phyloP scores from a whole-genome alignment of 30 jellyfish, hydroid and myxozoan species.

The Hydractinia echinata region DNA sequence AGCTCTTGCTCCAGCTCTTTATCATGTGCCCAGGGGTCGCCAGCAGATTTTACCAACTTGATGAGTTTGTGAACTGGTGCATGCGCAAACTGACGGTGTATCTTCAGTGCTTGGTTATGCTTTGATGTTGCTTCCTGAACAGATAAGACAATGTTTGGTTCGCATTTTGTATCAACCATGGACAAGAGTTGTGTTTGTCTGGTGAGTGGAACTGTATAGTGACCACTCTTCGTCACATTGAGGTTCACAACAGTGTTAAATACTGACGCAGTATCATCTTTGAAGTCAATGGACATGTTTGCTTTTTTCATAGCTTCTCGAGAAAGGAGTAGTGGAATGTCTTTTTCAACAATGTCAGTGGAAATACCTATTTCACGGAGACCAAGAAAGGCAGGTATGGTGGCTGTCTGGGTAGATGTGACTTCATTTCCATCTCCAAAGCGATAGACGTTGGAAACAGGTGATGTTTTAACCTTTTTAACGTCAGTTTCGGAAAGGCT shows the following conservation, averaged over 20 bases:
- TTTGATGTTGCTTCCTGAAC: too few species aligned
- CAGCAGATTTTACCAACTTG: slow-evolving; percentile 8
- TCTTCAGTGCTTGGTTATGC: not conserved
- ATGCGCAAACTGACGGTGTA: slow-evolving; percentile 32
- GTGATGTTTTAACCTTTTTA: too few species aligned
- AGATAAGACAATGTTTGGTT: too few species aligned
- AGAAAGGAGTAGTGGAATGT: slow-evolving; percentile 17
- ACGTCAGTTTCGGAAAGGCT: too few species aligned
- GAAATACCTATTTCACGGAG: not conserved
- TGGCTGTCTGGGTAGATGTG: too few species aligned
- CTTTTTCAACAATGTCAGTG: slow-evolving; percentile 14
- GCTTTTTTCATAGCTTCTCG: slow-evolving; percentile 25
- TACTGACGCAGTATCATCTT: slow-evolving; percentile 1
- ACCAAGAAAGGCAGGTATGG: slow-evolving; percentile 9
- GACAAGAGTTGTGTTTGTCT: not conserved
- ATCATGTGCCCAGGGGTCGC: not conserved
- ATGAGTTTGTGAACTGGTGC: slow-evolving; percentile 11
- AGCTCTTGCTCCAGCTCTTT: not conserved
- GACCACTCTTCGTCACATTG: too few species aligned
- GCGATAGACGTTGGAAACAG: too few species aligned
- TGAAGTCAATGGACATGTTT: not conserved
- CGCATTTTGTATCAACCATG: too few species aligned
- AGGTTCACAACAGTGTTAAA: not conserved
- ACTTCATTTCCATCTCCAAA: too few species aligned
- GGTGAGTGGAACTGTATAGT: too few species aligned